Evolutionary conservation across 2,113 vertebrate genomes (phyloP), one percentile per base, ranked within the genome.

Genomic region (Hemicordylus capensis): DNA sequence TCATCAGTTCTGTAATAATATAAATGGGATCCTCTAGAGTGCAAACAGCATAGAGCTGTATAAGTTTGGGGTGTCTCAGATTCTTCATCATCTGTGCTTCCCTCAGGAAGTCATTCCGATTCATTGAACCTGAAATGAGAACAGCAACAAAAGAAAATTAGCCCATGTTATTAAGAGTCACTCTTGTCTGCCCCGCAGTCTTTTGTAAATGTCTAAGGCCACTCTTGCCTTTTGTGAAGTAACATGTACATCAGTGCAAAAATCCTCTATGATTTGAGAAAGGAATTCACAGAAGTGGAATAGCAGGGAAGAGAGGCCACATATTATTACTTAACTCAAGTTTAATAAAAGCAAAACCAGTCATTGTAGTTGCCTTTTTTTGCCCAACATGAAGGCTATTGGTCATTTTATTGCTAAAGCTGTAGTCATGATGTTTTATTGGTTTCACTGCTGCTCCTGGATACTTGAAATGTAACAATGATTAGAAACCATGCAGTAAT

Each of bases 1-100:
- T 98, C 99, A 99, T 99, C 92, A 99, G 96, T 94, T 99, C 99
- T 0, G 99, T 99, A 95, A 99, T 97, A 95, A 99, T 99, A 96
- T 98, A 99, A 94, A 99, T 96, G 86, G 99, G 99, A 78, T 99
- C 98, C 92, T 98, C 97, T 91, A 98, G 87, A 85, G 97, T 98
- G 93, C 99, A 99, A 64, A 99, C 98, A 4, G 98, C 99, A 81
- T 99, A 99, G 84, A 99, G 97, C 93, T 99, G 99, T 92, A 99
- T 99, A 85, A 99, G 97, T 85, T 98, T 99, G 26, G 97, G 93
- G 86, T 99, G 99, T 88, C 97, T 97, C 89, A 99, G 95, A 83
- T 88, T 97, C 97, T 99, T 99, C 99, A 99, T 99, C 87, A 98
- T 95, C 94, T 99, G 97, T 77, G 99, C 99, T 94, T 99, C 99